phyloP scores from a whole-genome alignment of 2,113 vertebrate genomes.

The Solea solea region DNA sequence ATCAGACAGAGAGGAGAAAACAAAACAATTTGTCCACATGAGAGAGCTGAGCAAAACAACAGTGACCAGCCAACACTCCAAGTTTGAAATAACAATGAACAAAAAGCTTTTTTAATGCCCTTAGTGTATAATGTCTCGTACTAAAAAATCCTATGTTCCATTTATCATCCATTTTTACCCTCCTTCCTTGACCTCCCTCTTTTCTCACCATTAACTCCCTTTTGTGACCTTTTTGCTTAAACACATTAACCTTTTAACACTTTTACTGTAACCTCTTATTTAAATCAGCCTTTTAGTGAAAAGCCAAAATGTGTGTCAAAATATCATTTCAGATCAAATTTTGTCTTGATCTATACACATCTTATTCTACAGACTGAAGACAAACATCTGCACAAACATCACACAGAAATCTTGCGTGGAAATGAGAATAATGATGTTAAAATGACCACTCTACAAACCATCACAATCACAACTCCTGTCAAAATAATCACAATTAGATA shows the following conservation, averaged over 20 bases:
- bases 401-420: no score
- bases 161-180: slow-evolving; percentile 21
- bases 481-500: no score
- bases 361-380: no score
- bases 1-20: slow-evolving; percentile 31
- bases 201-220: slow-evolving; percentile 1
- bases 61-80: background rate
- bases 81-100: slow-evolving; percentile 15
- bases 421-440: no score
- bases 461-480: no score
- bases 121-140: slow-evolving; percentile 2
- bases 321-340: no score
- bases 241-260: background rate
- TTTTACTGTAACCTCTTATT: no score
- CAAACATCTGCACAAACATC: no score
- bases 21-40: background rate
- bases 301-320: no score
- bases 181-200: background rate
- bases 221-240: background rate
- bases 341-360: no score
- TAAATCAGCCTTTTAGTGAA: no score
- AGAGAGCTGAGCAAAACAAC: background rate
- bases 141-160: slow-evolving; percentile 16
- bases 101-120: slow-evolving; percentile 5
- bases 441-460: no score